Evolutionary conservation across 2,113 vertebrate genomes (phyloP).

Genomic region (Xenus cinereus): DNA sequence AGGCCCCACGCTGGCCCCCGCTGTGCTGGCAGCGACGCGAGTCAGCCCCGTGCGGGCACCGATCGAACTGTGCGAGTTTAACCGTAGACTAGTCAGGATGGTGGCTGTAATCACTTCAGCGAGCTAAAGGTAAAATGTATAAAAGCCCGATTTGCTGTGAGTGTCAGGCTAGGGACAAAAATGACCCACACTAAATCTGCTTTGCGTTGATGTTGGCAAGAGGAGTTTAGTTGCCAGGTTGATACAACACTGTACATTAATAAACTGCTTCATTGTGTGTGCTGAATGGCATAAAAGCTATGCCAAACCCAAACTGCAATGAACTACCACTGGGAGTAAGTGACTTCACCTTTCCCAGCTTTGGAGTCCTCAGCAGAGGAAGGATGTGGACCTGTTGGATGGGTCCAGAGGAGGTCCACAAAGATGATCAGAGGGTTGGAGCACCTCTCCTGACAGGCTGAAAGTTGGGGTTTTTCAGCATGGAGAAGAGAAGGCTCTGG

Average conservation of each 20-base stretch:
- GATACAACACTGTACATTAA: accelerated
- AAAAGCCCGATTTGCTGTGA: not conserved
- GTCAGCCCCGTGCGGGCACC: accelerated
- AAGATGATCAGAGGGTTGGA: not conserved
- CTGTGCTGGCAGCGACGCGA: accelerated
- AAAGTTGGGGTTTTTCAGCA: not conserved
- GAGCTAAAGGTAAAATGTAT: accelerated
- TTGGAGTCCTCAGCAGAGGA: not conserved
- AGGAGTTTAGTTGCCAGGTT: not conserved
- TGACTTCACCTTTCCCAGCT: not conserved
- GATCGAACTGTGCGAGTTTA: not conserved
- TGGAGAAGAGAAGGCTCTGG: not conserved
- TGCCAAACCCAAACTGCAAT: not conserved
- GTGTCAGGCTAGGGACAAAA: not conserved
- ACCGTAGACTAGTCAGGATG: accelerated
- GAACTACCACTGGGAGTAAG: not conserved
- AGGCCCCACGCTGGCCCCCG: too few species aligned
- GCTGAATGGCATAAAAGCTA: not conserved
- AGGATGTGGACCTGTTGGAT: not conserved
- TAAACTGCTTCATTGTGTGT: too few species aligned
- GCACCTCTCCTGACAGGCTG: not conserved
- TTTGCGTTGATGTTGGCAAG: not conserved
- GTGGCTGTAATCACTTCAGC: too few species aligned
- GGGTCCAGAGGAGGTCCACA: not conserved
- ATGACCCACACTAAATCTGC: accelerated